Conservation (phyloP, 2,888 invertebrate species). For the Pharmacophagus antenor region DNA sequence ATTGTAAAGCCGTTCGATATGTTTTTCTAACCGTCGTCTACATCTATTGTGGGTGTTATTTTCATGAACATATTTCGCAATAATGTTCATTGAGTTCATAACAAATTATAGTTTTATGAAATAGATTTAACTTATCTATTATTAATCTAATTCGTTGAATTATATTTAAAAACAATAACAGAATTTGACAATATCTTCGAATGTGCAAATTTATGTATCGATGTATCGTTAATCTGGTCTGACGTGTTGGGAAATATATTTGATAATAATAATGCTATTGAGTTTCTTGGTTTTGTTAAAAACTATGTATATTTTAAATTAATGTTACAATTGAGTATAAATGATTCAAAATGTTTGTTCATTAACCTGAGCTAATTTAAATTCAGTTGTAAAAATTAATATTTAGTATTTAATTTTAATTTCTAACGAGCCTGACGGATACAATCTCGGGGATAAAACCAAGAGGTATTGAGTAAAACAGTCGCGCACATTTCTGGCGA, state of each 20-base stretch:
- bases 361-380: background rate
- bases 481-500: constrained; percentile 69
- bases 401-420: too few species aligned
- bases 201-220: background rate
- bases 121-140: constrained; percentile 22
- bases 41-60: constrained; percentile 35
- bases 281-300: too few species aligned
- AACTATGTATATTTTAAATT: too few species aligned
- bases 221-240: background rate
- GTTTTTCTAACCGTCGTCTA: constrained; percentile 31
- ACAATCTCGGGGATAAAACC: constrained; percentile 74
- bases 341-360: background rate
- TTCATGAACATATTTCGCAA: constrained; percentile 30
- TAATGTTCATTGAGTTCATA: constrained; percentile 15
- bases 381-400: too few species aligned
- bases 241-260: background rate
- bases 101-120: background rate
- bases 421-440: constrained; percentile 67
- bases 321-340: too few species aligned
- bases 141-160: too few species aligned
- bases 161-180: background rate
- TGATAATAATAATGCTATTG: too few species aligned
- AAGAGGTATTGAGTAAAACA: constrained; percentile 77
- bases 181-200: background rate
- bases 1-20: constrained; percentile 55